Conservation (phyloP, 1,140 invertebrate species). For the Papilio helenus region DNA sequence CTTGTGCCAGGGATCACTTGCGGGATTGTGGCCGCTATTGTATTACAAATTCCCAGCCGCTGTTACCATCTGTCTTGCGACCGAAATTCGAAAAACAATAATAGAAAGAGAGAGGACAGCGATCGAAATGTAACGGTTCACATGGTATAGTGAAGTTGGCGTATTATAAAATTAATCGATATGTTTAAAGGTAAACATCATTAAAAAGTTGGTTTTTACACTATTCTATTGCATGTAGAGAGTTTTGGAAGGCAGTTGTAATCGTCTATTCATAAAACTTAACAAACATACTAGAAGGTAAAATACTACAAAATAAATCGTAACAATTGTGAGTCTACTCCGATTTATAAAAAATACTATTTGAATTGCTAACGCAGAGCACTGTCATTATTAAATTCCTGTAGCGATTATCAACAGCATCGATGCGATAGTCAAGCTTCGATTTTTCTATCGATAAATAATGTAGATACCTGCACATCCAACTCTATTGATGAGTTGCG, state of each 20-base stretch:
- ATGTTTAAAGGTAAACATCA: not conserved
- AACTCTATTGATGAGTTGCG: slow-evolving; percentile 68
- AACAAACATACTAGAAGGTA: not conserved
- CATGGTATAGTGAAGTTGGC: slow-evolving; percentile 43
- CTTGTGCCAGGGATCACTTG: slow-evolving; percentile 69
- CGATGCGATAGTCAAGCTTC: slow-evolving; percentile 12
- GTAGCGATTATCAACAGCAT: slow-evolving; percentile 10
- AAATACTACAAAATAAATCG: too few relatives aligned
- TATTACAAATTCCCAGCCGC: slow-evolving; percentile 74
- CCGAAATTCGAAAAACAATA: slow-evolving; percentile 68
- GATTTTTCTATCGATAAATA: slow-evolving; percentile 57
- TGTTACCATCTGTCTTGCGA: slow-evolving; percentile 73
- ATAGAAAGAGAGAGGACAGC: slow-evolving; percentile 51
- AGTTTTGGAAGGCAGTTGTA: not conserved
- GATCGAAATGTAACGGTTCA: slow-evolving; percentile 50
- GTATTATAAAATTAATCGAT: not conserved
- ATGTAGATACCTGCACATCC: slow-evolving; percentile 49
- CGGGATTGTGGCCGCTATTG: slow-evolving; percentile 64
- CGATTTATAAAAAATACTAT: too few relatives aligned
- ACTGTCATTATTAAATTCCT: not conserved
- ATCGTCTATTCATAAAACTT: not conserved
- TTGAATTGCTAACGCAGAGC: not conserved
- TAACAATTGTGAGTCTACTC: not conserved
- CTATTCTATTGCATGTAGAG: not conserved
- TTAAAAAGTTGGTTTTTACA: not conserved